Conservation (phyloP, 2,113 vertebrate species). For the Uropsilus gracilis region DNA sequence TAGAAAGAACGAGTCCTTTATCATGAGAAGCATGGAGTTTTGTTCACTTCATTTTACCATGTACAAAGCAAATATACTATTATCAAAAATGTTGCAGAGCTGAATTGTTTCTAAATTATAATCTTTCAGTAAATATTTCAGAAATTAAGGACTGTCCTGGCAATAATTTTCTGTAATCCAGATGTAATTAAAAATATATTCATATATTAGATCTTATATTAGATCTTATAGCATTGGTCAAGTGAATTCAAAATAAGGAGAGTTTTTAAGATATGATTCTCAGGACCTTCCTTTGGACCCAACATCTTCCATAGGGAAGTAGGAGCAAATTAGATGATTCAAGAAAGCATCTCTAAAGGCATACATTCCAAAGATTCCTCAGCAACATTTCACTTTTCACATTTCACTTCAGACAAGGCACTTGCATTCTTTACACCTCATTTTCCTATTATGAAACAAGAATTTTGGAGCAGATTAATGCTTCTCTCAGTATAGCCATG, state of each 20-base stretch:
- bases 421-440: not conserved
- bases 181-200: constrained; percentile 21
- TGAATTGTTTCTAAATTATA: constrained; percentile 15
- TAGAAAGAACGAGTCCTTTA: not conserved
- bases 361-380: not conserved
- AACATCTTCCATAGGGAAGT: not conserved
- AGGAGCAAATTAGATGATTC: not conserved
- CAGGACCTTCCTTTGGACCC: not conserved
- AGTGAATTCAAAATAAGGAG: constrained; percentile 24
- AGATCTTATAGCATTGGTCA: not conserved
- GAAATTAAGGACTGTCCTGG: not conserved
- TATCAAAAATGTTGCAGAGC: not conserved
- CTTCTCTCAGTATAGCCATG: not conserved
- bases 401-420: not conserved
- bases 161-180: not conserved
- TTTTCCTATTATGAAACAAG: constrained; percentile 12
- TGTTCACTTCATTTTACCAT: not conserved
- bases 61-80: not conserved
- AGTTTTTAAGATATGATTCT: not conserved
- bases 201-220: not conserved
- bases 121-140: not conserved
- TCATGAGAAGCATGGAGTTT: not conserved
- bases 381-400: constrained; percentile 1
- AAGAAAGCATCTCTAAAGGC: not conserved
- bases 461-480: not conserved